Evolutionary conservation across 2,797 vertebrate species (phyloP).

Genomic region (Peromyscus aztecus): DNA sequence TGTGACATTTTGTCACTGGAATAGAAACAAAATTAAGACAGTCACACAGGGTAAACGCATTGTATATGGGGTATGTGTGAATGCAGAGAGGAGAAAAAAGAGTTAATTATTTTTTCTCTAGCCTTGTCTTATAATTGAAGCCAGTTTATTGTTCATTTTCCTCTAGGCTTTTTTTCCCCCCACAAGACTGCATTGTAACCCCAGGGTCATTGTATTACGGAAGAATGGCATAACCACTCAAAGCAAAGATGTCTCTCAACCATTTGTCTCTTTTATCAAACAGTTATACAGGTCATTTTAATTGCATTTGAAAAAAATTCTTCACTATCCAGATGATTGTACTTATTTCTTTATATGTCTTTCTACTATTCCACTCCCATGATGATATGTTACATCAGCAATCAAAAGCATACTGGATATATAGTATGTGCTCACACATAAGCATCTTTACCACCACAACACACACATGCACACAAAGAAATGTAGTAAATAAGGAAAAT

Average conservation of each 20-base stretch:
- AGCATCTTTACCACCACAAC: background rate
- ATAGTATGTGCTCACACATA: background rate
- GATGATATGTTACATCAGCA: rapidly evolving
- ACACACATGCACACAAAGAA: background rate
- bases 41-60: too few species aligned
- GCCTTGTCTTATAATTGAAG: background rate
- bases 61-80: too few species aligned
- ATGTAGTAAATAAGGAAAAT: background rate
- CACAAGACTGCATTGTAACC: background rate
- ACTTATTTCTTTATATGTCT: background rate
- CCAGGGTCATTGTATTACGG: background rate
- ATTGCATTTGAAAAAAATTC: background rate
- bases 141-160: background rate
- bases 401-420: background rate
- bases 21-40: too few species aligned
- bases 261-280: too few species aligned
- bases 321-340: background rate
- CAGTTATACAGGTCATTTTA: background rate
- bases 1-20: too few species aligned
- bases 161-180: background rate
- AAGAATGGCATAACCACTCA: background rate
- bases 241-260: background rate
- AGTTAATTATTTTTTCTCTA: background rate
- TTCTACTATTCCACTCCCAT: background rate
- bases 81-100: background rate